Evolutionary conservation across 1,140 invertebrate species (phyloP).

Genomic region (Aphidius ervi): DNA sequence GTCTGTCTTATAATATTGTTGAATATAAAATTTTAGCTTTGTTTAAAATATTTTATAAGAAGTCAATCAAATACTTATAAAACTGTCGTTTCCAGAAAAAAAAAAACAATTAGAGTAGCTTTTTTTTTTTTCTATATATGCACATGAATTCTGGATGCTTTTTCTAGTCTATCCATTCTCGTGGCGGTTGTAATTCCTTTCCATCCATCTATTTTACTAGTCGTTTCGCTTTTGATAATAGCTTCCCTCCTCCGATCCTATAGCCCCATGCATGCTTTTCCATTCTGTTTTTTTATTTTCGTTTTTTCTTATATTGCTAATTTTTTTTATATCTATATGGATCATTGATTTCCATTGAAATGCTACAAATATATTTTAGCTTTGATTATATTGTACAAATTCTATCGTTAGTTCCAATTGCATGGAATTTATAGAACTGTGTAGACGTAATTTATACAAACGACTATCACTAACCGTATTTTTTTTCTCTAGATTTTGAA

Average conservation of each 20-base stretch:
- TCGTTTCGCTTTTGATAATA: not conserved
- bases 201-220: conserved; percentile 8
- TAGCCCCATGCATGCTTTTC: not conserved
- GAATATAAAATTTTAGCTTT: no score
- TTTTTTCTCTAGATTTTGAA: no score
- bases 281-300: not conserved
- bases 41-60: no score
- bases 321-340: not conserved
- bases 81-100: not conserved
- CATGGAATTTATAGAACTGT: not conserved
- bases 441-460: no score
- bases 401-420: conserved; percentile 7
- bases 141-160: not conserved
- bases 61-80: no score
- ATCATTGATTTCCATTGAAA: conserved; percentile 4
- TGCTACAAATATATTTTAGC: conserved; percentile 2
- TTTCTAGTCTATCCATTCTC: not conserved
- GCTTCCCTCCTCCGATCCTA: not conserved
- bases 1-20: no score
- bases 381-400: not conserved
- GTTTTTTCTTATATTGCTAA: not conserved
- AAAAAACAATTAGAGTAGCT: not conserved
- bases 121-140: not conserved
- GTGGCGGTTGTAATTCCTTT: not conserved
- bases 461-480: no score